These are phyloP conservation scores for Scartelaos histophorus DNA, from an alignment of 2,113 vertebrate species.

Conservation along the genomic window DNA sequence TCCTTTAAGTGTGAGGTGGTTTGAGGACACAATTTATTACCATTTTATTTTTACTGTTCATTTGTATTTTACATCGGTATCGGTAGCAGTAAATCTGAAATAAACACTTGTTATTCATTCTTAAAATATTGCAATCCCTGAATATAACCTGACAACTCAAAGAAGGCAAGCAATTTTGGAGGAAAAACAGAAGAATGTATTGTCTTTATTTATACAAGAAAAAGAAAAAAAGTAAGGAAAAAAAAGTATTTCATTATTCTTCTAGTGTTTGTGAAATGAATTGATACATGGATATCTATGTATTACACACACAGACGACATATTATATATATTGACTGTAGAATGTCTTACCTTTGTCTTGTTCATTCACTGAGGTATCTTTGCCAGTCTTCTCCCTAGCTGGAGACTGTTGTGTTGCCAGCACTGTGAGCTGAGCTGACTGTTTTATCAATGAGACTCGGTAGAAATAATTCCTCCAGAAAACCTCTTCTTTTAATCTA, in stretches of 20 bases:
- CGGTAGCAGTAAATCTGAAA: no score
- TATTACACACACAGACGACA: no score
- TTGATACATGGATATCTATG: not conserved
- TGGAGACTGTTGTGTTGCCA: conserved; percentile 39
- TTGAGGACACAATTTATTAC: not conserved
- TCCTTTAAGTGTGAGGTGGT: not conserved
- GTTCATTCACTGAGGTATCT: conserved; percentile 3
- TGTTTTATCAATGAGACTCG: conserved; percentile 56
- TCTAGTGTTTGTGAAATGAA: not conserved
- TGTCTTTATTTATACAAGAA: no score
- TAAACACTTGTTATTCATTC: no score
- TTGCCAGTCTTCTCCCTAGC: conserved; percentile 4
- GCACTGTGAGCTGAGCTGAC: conserved; percentile 57
- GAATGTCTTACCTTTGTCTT: conserved; percentile 30
- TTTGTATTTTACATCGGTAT: not conserved
- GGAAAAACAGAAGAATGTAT: no score
- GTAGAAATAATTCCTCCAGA: conserved; percentile 68
- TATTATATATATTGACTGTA: not conserved
- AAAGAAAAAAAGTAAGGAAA: no score
- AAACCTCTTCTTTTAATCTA: conserved; percentile 60
- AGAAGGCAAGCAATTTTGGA: no score
- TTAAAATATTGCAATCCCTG: no score
- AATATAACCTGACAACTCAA: no score
- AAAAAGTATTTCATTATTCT: not conserved
- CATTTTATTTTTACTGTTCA: not conserved